A percentile compares a stretch with the other conserved stretches of the same genome.
Conservation (phyloP, 2,888 invertebrate species). For the Dastarcus helophoroides region DNA sequence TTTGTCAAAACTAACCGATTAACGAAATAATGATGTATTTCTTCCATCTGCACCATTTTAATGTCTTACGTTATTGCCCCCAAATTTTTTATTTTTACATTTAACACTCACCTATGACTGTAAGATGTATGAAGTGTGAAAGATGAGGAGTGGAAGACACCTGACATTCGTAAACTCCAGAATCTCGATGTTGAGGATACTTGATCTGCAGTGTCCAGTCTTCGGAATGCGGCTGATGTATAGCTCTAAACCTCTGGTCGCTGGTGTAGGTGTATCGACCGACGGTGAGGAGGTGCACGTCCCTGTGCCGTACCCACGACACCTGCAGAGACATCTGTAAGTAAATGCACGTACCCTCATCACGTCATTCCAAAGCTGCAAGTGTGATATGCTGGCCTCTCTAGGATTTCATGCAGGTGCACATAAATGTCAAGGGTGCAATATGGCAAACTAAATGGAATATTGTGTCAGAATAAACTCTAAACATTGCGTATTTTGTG, state of each 20-base stretch:
- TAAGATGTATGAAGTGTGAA: slow-evolving; percentile 83
- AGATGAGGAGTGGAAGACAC: slow-evolving; percentile 88
- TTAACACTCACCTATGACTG: slow-evolving; percentile 74
- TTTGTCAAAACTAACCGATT: no score
- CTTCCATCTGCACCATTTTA: no score
- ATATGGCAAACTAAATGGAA: no score
- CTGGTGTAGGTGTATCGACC: slow-evolving; percentile 86
- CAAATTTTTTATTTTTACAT: no score
- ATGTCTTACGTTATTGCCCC: no score
- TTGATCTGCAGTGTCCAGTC: slow-evolving; percentile 90
- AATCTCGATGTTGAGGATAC: slow-evolving; percentile 82
- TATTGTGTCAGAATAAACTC: no score
- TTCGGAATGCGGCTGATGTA: slow-evolving; percentile 74
- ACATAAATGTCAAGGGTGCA: no score
- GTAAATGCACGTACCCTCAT: slow-evolving; percentile 7
- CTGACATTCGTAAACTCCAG: slow-evolving; percentile 88
- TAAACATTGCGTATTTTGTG: no score
- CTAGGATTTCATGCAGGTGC: no score
- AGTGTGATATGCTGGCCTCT: no score
- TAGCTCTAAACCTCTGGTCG: slow-evolving; percentile 81
- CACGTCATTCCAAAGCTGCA: neutral
- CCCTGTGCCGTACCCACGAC: slow-evolving; percentile 84
- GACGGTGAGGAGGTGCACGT: slow-evolving; percentile 80
- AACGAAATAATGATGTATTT: no score
- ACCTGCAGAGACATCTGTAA: slow-evolving; percentile 65